A percentile compares a stretch with the other conserved stretches of the same genome.
Evolutionary conservation across 2,113 vertebrate genomes (phyloP).

Genomic region (Chloropsis cyanopogon): DNA sequence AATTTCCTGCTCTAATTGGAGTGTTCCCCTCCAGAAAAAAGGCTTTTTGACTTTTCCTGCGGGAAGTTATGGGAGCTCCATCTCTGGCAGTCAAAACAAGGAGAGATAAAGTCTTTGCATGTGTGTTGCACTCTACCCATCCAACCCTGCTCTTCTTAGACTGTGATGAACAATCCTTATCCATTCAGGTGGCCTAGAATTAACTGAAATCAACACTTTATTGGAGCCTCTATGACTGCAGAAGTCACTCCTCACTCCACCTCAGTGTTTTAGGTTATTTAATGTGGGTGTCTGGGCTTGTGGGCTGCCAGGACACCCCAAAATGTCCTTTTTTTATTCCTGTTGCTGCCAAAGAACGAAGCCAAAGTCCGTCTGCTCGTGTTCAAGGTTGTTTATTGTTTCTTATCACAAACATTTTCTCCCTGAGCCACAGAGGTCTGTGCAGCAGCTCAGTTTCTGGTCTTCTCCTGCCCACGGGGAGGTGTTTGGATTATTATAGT

Average conservation of each 20-base stretch:
- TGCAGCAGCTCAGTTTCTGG: too few species aligned
- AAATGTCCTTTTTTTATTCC: too few species aligned
- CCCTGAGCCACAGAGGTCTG: too few species aligned
- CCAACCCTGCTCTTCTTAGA: neutral
- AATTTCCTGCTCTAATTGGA: neutral
- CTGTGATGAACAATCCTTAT: neutral
- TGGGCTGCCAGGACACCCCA: too few species aligned
- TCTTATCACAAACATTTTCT: too few species aligned
- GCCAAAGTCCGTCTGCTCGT: too few species aligned
- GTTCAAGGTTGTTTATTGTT: too few species aligned
- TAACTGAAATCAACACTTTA: neutral
- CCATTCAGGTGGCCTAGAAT: neutral
- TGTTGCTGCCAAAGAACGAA: too few species aligned
- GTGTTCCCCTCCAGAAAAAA: neutral
- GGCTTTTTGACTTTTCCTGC: neutral
- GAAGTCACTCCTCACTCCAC: neutral
- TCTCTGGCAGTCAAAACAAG: neutral
- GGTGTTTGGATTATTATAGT: too few species aligned
- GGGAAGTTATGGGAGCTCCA: neutral
- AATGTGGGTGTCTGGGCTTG: too few species aligned
- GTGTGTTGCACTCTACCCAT: neutral
- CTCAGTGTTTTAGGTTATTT: neutral
- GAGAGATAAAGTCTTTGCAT: neutral
- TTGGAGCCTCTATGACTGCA: neutral
- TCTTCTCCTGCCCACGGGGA: too few species aligned